phyloP scores from a whole-genome alignment of 1,140 invertebrate genomes.

The Schlechtendalia chinensis region DNA sequence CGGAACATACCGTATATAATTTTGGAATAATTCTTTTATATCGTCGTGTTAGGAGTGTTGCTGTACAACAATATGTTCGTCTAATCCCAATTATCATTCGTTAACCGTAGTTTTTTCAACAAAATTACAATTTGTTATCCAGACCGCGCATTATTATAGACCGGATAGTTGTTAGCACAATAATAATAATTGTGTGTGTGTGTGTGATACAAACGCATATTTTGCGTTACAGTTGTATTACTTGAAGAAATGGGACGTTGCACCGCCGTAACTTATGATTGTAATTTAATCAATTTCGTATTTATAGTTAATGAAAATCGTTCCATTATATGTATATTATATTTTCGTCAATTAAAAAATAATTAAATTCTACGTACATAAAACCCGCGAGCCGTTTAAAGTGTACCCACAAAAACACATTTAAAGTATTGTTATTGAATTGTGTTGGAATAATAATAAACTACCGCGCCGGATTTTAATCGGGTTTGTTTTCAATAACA shows the following conservation, averaged over 20 bases:
- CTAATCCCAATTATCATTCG: not conserved
- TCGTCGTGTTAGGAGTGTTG: not conserved
- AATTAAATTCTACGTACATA: not conserved
- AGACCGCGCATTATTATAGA: slow-evolving; percentile 5
- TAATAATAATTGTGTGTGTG: no score
- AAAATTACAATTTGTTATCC: slow-evolving; percentile 1
- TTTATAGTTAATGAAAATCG: not conserved
- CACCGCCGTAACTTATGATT: slow-evolving; percentile 15
- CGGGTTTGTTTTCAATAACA: not conserved
- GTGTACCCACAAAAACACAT: not conserved
- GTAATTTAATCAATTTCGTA: slow-evolving; percentile 17
- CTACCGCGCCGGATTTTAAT: no score
- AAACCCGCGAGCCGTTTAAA: slow-evolving; percentile 14
- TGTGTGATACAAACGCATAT: not conserved
- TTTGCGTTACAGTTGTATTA: not conserved
- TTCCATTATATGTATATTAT: slow-evolving; percentile 7
- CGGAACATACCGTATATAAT: slow-evolving; percentile 23
- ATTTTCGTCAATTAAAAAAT: slow-evolving; percentile 14
- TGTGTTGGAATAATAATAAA: no score
- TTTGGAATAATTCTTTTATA: slow-evolving; percentile 21
- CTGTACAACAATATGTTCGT: not conserved
- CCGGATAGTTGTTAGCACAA: no score
- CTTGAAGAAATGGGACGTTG: not conserved
- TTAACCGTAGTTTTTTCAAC: not conserved
- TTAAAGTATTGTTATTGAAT: not conserved